Base-by-base conservation (phyloP, 2,888 invertebrate species). In the Thera obeliscata region DNA sequence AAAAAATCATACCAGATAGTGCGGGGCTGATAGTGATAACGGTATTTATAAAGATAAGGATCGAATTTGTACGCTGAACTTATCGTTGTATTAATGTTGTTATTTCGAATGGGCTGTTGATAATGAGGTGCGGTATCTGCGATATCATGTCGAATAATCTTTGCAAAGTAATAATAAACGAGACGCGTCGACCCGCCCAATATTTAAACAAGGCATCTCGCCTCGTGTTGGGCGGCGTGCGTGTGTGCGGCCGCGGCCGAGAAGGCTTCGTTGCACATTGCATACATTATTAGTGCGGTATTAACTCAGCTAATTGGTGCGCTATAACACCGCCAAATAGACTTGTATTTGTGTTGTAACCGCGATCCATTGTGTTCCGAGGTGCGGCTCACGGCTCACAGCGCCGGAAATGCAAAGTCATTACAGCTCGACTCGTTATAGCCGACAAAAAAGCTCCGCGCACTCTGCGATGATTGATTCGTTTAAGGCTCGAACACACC, bases 391-490 rank as follows among this genome's bases (percentile, higher is more conserved):
- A 73, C 76, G 79, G 78, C 22, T 22, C 22, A 22, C 22, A 22
- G 76, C 77, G 83, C 75, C 82, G 84, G 85, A 87, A 85, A 80
- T 79, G 84, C 86, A 74, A 69, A 83, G 83, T 90, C 89, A 91
- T 91, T 87, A 88, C 80, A 72, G 76, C 58, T 66, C 73, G 78
- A 79, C 84, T 87, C 83, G 86, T 89, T 87, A 85, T 83, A 80
- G 80, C 76, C 79, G 73, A 83, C 85, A 88, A 90, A 89, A 87
- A 89, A 89, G 77, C 80, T 78, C 72, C 72, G 76, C 81, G 72
- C 81, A 80, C 80, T 80, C 74, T 71, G 74, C 79, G 78, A 84
- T 88, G 88, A 92, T 91, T 91, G 90, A 90, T 89, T 86, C 83
- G 76, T 89, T 85, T n/a, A n/a, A n/a, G n/a, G n/a, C n/a, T n/a